phyloP scores from a whole-genome alignment of 2,113 vertebrate species.

The Nipponia nippon region DNA sequence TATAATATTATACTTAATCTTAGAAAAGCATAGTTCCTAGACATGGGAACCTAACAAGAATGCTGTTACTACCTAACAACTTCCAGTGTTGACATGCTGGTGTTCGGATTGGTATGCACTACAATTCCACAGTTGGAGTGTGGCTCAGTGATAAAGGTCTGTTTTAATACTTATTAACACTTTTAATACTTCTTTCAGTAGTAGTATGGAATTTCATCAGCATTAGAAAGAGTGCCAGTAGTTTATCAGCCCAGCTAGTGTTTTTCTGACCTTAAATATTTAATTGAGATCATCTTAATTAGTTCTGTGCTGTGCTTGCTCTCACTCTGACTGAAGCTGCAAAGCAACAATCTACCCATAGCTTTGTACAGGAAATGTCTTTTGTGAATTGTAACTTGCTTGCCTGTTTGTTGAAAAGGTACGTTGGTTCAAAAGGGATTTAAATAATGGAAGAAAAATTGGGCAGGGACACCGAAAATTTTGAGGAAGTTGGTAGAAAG shows the following conservation, averaged over 20 bases:
- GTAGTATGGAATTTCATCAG: not conserved
- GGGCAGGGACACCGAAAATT: not conserved
- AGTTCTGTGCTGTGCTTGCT: not conserved
- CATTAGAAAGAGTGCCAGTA: not conserved
- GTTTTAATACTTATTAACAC: not conserved
- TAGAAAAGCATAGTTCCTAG: not conserved
- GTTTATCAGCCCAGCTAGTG: not conserved
- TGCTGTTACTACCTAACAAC: not conserved
- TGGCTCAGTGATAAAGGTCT: not conserved
- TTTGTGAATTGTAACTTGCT: not conserved
- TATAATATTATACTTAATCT: not conserved
- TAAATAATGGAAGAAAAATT: not conserved
- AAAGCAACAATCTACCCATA: not conserved
- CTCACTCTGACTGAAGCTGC: not conserved
- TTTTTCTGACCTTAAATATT: not conserved
- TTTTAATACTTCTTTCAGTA: not conserved
- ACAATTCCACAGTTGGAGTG: not conserved
- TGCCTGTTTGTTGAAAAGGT: not conserved
- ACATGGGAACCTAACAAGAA: not conserved
- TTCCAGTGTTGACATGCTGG: not conserved
- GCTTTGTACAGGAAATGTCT: not conserved
- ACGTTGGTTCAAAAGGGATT: not conserved
- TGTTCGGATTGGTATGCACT: not conserved
- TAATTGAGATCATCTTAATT: not conserved
- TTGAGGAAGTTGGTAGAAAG: not conserved